Conservation (phyloP, 2,888 invertebrate genomes). For the Celastrina argiolus region DNA sequence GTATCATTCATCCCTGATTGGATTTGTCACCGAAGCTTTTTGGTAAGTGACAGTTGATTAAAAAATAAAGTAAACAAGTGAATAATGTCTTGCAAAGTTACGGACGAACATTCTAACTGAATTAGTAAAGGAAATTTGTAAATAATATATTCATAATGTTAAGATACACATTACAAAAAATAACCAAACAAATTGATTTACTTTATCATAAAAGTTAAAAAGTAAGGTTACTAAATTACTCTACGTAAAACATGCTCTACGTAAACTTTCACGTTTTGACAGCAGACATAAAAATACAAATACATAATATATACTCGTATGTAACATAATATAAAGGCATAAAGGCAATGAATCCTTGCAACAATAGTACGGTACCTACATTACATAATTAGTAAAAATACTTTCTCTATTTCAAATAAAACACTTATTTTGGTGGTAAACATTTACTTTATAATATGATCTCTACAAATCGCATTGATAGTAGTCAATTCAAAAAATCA, state of each 20-base stretch:
- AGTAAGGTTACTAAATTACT: no score
- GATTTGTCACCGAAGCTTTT: slow-evolving; percentile 59
- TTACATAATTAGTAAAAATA: not conserved
- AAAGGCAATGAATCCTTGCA: not conserved
- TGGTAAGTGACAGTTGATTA: slow-evolving; percentile 50
- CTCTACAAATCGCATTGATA: no score
- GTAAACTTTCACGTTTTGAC: not conserved
- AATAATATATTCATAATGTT: not conserved
- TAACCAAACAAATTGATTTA: not conserved
- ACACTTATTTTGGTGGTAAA: not conserved
- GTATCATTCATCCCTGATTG: slow-evolving; percentile 60
- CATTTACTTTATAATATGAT: no score
- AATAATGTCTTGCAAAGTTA: not conserved
- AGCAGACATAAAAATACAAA: not conserved
- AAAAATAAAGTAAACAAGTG: not conserved
- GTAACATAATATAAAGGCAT: no score
- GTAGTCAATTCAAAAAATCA: no score
- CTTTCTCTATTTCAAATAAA: not conserved
- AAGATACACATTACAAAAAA: not conserved
- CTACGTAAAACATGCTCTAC: no score
- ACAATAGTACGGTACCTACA: not conserved
- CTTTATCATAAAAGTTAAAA: no score
- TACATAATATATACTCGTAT: no score
- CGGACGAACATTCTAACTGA: not conserved
- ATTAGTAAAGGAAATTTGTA: not conserved